phyloP scores from a whole-genome alignment of 23 tunicate species.

The Ascidia mentula region DNA sequence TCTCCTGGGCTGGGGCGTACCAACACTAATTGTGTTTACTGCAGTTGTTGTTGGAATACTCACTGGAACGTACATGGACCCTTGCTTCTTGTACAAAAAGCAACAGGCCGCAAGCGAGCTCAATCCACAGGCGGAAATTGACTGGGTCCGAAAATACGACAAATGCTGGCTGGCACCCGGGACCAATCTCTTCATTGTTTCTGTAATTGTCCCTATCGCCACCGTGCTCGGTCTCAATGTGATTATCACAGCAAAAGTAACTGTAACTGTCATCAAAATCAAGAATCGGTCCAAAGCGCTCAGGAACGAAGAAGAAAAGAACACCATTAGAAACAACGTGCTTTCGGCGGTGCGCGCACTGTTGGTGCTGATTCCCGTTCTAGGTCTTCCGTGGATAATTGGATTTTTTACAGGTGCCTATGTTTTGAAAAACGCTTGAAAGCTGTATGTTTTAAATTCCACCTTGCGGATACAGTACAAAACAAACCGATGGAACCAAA shows the following conservation, averaged over 20 bases:
- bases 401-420: constrained; percentile 18
- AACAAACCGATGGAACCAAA: no score
- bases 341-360: constrained; percentile 11
- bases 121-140: neutral
- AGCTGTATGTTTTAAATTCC: no score
- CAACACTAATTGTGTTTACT: constrained; percentile 7
- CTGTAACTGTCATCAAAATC: constrained; percentile 8
- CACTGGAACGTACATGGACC: constrained; percentile 21
- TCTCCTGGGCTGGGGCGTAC: constrained; percentile 20
- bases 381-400: constrained; percentile 19
- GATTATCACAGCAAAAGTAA: constrained; percentile 18
- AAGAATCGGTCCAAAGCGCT: neutral
- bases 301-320: neutral
- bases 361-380: constrained; percentile 16
- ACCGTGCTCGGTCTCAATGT: constrained; percentile 13
- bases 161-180: constrained; percentile 16
- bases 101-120: neutral
- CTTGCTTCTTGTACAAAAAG: constrained; percentile 2
- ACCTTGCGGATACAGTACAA: no score
- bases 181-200: neutral
- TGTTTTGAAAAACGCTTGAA: no score
- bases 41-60: constrained; percentile 14
- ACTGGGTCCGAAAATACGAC: constrained; percentile 21
- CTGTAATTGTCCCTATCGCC: constrained; percentile 33
- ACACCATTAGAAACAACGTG: neutral